A percentile compares a stretch with the other conserved stretches of the same genome.
Conservation (phyloP, 2,797 vertebrate species). For the Schizopygopsis pylzovi region DNA sequence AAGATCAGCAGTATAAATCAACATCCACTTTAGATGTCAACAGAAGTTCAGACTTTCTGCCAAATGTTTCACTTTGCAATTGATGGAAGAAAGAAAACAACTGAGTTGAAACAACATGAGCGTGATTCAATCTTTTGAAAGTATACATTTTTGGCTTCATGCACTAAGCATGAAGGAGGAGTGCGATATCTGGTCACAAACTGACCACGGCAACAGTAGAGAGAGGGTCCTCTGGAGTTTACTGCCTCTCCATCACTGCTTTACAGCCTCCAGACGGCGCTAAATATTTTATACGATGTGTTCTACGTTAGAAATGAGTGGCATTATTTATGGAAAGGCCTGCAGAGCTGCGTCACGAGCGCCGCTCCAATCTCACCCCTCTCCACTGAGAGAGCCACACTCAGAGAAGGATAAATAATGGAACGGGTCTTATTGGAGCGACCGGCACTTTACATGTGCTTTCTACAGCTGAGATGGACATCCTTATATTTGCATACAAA, state of each 20-base stretch:
- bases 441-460: conserved; percentile 58
- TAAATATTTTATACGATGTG: conserved; percentile 76
- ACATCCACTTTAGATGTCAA: not conserved
- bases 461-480: conserved; percentile 64
- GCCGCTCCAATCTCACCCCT: conserved; percentile 20
- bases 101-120: not conserved
- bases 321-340: conserved; percentile 73
- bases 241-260: conserved; percentile 58
- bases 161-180: not conserved
- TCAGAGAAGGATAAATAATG: conserved; percentile 69
- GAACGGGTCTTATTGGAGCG: conserved; percentile 66
- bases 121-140: not conserved
- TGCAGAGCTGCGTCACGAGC: conserved; percentile 63
- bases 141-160: not conserved
- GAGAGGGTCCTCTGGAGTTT: conserved; percentile 46
- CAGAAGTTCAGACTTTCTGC: not conserved
- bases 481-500: conserved; percentile 58
- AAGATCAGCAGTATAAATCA: not conserved
- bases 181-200: not conserved
- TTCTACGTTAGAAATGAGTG: conserved; percentile 56
- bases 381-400: conserved; percentile 36
- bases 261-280: conserved; percentile 63
- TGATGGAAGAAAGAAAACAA: not conserved
- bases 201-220: conserved; percentile 56
- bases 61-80: not conserved